Conservation (phyloP, 2,888 invertebrate species). For the Tholera decimalis region DNA sequence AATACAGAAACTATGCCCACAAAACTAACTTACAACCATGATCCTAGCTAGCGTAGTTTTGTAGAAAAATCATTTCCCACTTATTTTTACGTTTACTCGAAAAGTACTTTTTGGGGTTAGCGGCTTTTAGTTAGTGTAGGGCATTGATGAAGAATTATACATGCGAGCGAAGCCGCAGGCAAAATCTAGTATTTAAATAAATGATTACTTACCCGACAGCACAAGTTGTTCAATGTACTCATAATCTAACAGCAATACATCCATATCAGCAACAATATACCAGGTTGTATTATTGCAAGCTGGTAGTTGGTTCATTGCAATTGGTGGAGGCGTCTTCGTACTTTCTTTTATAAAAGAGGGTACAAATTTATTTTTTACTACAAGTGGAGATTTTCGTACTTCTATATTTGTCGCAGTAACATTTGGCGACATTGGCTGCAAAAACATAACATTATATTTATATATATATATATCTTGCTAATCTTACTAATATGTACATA, state of each 20-base stretch:
- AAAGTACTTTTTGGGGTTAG: too few species aligned
- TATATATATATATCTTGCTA: too few species aligned
- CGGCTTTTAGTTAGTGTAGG: too few species aligned
- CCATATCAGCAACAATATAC: conserved; percentile 69
- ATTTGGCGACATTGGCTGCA: conserved; percentile 16
- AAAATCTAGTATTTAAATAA: too few species aligned
- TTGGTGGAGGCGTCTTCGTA: not conserved
- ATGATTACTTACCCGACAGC: conserved; percentile 61
- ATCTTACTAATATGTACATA: too few species aligned
- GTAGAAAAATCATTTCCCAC: too few species aligned
- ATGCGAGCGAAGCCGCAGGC: too few species aligned
- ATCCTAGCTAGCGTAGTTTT: too few species aligned
- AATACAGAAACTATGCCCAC: too few species aligned
- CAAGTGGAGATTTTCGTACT: not conserved
- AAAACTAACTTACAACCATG: too few species aligned
- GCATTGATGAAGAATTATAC: too few species aligned
- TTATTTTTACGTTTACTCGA: too few species aligned
- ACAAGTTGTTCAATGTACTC: conserved; percentile 65
- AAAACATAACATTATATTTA: conserved; percentile 7
- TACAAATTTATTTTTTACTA: not conserved
- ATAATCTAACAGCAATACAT: conserved; percentile 66
- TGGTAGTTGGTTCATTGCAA: not conserved
- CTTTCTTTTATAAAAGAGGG: not conserved
- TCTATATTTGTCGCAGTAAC: not conserved
- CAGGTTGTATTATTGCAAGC: conserved; percentile 36